Base-by-base conservation (phyloP, 2,888 invertebrate genomes). In the Serrognathus titanus region DNA sequence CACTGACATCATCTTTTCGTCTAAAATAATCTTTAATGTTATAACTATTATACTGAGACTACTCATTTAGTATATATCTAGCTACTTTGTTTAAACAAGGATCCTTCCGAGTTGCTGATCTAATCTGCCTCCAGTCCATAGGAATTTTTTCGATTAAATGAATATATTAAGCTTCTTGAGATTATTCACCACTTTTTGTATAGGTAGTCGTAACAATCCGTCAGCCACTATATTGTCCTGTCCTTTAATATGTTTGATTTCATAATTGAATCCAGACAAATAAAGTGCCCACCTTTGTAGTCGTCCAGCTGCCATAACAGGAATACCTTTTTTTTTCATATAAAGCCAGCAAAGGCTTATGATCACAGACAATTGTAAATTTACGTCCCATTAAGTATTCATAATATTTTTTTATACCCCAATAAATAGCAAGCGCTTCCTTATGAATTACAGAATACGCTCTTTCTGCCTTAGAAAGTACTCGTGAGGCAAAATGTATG, bases 381-480 rank as follows among this genome's bases (percentile, higher is more conserved):
- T 65, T 56, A n/a, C 59, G 65, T 4, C 70, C 71, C 20, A 64
- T 48, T 46, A 75, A 61, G 64, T 73, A 74, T 47, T 73, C 69
- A 55, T 68, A 65, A 61, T 71, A 72, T 49, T 69, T 71, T 7
- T 58, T 59, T 3, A 69, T 63, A 1, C 66, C 67, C 67, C 66
- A 73, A 56, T 63, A 69, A 58, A 73, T 71, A 5, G 71, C 69
- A 51, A 72, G 62, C 1, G 70, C 71, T 53, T 73, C 71, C 39
- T 63, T 66, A 53, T 71, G 66, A 8, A 71, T 68, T 0, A 66
- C 62, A 1, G 68, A 67, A 55, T 73, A 70, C 36, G 66, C 69
- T 45, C 65, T 67, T 55, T 73, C 71, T 10, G 69, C 63, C 35
- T 57, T 56, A 1, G 59, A 61, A 35, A 70, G 55, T 2, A 66